Conservation (phyloP, 2,797 vertebrate species). For the Schizopygopsis malacanthus region DNA sequence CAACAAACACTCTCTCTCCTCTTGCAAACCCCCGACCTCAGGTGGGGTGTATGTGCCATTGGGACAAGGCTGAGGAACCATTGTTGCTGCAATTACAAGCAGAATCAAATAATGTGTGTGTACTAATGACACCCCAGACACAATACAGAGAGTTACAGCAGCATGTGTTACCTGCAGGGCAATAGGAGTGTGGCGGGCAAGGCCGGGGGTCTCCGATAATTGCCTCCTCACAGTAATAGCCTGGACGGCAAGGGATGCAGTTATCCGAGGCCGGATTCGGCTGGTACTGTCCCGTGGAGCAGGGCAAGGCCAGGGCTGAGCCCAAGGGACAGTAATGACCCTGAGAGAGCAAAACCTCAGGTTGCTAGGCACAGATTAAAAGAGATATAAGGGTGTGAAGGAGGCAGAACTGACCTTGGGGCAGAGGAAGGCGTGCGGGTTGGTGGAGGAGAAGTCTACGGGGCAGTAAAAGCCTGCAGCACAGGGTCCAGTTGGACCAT, state of each 20-base stretch:
- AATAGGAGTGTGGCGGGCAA: conserved; percentile 89
- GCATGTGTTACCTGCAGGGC: conserved; percentile 79
- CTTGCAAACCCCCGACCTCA: conserved; percentile 79
- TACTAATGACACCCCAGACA: background rate
- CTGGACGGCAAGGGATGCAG: conserved; percentile 86
- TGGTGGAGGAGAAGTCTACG: conserved; percentile 80
- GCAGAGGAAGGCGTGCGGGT: conserved; percentile 82
- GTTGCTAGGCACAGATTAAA: background rate
- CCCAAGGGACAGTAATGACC: conserved; percentile 88
- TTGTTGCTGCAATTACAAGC: conserved; percentile 72
- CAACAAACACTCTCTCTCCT: conserved; percentile 83
- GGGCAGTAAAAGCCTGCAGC: conserved; percentile 85
- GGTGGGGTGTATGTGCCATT: conserved; percentile 85
- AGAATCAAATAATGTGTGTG: background rate
- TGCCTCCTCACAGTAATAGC: conserved; percentile 88
- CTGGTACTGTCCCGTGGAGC: conserved; percentile 88
- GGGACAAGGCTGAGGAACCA: conserved; percentile 83
- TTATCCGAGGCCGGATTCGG: conserved; percentile 80
- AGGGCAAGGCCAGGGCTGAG: conserved; percentile 78
- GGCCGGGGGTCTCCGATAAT: conserved; percentile 77
- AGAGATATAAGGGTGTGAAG: background rate
- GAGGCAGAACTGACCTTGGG: conserved; percentile 78
- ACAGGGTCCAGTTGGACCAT: conserved; percentile 81
- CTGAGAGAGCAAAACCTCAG: conserved; percentile 67
- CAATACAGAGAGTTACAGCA: background rate